Evolutionary conservation across 2,888 invertebrate genomes (phyloP).

Genomic region (Corbicula japonica): DNA sequence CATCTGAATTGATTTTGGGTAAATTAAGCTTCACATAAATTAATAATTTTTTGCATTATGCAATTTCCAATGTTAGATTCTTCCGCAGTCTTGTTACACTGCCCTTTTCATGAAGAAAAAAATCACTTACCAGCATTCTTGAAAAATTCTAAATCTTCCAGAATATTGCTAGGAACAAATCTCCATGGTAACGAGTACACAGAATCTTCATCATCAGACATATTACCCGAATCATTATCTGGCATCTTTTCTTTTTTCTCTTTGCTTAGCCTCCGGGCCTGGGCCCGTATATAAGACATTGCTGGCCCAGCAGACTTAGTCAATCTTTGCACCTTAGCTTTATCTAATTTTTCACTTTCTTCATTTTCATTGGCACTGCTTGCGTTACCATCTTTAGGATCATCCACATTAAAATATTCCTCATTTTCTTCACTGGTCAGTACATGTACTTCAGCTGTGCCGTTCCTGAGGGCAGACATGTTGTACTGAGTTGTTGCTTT

Average conservation of each 20-base stretch:
- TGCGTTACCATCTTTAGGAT: constrained; percentile 66
- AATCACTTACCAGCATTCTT: constrained; percentile 76
- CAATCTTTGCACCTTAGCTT: constrained; percentile 26
- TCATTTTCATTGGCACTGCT: constrained; percentile 62
- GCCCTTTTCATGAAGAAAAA: no score
- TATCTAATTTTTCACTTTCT: constrained; percentile 11
- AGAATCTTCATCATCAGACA: constrained; percentile 61
- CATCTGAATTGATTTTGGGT: no score
- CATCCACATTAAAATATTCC: constrained; percentile 62
- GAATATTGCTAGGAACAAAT: constrained; percentile 50
- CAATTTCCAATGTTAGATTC: no score
- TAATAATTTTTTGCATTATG: no score
- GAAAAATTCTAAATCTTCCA: constrained; percentile 71
- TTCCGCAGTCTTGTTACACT: no score
- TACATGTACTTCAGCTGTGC: constrained; percentile 1
- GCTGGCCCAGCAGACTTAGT: constrained; percentile 58
- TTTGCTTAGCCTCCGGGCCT: constrained; percentile 29
- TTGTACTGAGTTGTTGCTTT: constrained; percentile 56
- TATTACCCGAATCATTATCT: constrained; percentile 43
- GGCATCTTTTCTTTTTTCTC: constrained; percentile 30
- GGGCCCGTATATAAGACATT: constrained; percentile 46
- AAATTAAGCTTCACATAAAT: no score
- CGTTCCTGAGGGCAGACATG: constrained; percentile 9
- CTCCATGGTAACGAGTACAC: constrained; percentile 62
- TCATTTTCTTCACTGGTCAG: constrained; percentile 24